These are phyloP conservation scores for Eulemur albifrons DNA, from an alignment of 2,797 vertebrate genomes.

Conservation along the genomic window DNA sequence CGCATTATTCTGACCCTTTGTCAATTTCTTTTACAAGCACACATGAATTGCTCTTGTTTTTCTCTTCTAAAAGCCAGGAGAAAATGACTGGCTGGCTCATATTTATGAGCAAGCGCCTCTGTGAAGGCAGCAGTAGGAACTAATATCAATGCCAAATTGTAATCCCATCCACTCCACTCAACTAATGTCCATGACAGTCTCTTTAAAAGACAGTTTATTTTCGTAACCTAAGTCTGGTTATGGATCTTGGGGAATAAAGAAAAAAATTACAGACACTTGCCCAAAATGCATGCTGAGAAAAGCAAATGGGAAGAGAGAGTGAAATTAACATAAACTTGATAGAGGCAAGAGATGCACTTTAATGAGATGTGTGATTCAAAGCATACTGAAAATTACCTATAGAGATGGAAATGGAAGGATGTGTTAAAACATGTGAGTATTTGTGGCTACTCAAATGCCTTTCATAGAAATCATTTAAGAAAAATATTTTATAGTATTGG, in stretches of 20 bases:
- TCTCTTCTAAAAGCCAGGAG: background rate
- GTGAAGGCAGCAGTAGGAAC: background rate
- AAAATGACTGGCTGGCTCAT: background rate
- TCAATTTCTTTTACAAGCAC: background rate
- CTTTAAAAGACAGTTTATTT: conserved; percentile 24
- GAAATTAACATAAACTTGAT: background rate
- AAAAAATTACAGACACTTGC: background rate
- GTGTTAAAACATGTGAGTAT: background rate
- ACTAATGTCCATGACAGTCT: background rate
- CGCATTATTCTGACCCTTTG: background rate
- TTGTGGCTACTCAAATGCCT: background rate
- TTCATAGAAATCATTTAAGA: background rate
- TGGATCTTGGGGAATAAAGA: background rate
- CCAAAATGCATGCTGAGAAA: background rate
- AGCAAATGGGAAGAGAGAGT: background rate
- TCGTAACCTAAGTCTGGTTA: background rate
- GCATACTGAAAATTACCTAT: background rate
- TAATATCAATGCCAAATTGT: background rate
- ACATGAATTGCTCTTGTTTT: background rate
- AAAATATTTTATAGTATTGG: background rate
- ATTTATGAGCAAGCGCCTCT: background rate
- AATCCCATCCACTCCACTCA: background rate
- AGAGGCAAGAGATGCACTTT: background rate
- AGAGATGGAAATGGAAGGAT: background rate
- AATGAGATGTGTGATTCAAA: background rate